Base-by-base conservation (phyloP, 2,113 vertebrate genomes). In the Xyliphius kryptos region DNA sequence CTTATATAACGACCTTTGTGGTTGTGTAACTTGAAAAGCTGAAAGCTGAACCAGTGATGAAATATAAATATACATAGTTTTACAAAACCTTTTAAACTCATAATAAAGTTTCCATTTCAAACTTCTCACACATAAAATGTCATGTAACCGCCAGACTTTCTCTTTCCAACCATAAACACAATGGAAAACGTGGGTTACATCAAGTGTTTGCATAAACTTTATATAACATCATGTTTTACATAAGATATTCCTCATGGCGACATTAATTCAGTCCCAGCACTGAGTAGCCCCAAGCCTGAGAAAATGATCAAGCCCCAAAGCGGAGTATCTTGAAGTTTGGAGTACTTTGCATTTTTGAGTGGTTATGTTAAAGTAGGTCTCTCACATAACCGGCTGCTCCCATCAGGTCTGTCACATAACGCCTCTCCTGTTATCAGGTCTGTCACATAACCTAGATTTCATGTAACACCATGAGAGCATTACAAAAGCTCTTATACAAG, bases 1-100 rank as follows among this genome's bases (percentile, higher is more conserved):
- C 80, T 89, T 89, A 88, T 84, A 85, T 88, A 89, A 88, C 60
- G 64, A 71, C 20, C 37, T n/a, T 63, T 41, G n/a, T 37, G 38
- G 48, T 70, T 67, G 72, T 67, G 50, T 66, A 74, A 70, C 68
- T 54, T 22, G 22, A 71, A 74, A 49, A 69, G 43, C 26, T 50
- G 58, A n/a, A 26, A 32, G 32, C 22, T n/a, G 13, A 46, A 15
- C 1, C 14, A 3, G 14, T 15, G 43, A 13, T 46, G 43, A 32
- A 32, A 1, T 8, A 1, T 14, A 41, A 1, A 41, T 7, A 41
- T 19, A 21, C 6, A n/a, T n/a, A n/a, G n/a, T n/a, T n/a, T n/a
- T 40, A n/a, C 38, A 8, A 2, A 1, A 6, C n/a, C 10, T 32
- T 32, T 32, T 32, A 32, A 32, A 32, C 26, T 32, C 26, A 32